Percentiles rank a stretch among this genome's conserved stretches.
Conservation (phyloP, 2,888 invertebrate genomes). For the Agelastica alni region DNA sequence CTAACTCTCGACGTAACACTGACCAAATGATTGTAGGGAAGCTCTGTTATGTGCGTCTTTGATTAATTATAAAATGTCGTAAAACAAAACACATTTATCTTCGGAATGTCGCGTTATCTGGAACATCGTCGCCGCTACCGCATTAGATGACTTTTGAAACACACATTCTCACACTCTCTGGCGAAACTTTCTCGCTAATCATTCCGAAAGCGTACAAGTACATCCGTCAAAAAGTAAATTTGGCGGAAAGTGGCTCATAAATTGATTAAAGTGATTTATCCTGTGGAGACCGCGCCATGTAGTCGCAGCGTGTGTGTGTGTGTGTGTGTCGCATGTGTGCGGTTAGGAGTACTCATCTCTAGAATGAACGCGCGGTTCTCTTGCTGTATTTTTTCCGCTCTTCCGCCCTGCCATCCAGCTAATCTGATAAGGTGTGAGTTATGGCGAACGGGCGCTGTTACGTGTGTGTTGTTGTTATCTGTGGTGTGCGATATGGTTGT, state of each 20-base stretch:
- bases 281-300: constrained; percentile 19
- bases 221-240: constrained; percentile 18
- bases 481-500: constrained; percentile 37
- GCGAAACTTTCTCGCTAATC: too few relatives aligned
- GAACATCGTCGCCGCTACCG: too few relatives aligned
- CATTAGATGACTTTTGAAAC: too few relatives aligned
- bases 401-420: constrained; percentile 30
- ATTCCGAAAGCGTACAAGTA: too few relatives aligned
- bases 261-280: constrained; percentile 34
- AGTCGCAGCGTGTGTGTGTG: constrained; percentile 14
- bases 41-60: too few relatives aligned
- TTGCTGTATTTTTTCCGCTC: constrained; percentile 12
- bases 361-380: not conserved
- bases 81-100: too few relatives aligned
- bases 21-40: too few relatives aligned
- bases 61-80: too few relatives aligned
- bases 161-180: too few relatives aligned
- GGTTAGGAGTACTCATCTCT: constrained; percentile 36
- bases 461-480: not conserved
- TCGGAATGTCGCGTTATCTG: too few relatives aligned
- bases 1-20: too few relatives aligned
- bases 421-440: constrained; percentile 46
- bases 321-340: constrained; percentile 34
- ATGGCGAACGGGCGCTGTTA: constrained; percentile 32
- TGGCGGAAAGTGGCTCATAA: constrained; percentile 26